phyloP scores from a whole-genome alignment of 37 sponge, comb jelly and placozoan species.

The Chondrilla cf. caribensis region DNA sequence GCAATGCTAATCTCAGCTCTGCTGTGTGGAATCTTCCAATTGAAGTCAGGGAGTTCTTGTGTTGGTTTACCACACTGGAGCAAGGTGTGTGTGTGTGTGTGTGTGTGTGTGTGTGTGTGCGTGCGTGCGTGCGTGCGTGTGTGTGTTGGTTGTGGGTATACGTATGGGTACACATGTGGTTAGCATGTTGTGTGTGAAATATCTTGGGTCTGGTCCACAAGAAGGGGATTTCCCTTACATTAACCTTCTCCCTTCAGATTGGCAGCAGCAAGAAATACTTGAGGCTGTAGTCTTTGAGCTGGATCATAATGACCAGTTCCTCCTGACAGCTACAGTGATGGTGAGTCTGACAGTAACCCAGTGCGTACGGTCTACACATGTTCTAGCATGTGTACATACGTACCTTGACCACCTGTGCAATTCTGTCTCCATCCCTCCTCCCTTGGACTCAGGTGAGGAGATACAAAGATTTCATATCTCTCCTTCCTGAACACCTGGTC shows the following conservation, averaged over 20 bases:
- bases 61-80: slow-evolving; percentile 54
- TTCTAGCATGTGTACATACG: no score
- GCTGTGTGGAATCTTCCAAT: not conserved
- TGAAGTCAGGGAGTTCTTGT: slow-evolving; percentile 36
- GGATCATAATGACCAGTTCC: no score
- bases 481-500: not conserved
- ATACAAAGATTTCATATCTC: not conserved
- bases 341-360: no score
- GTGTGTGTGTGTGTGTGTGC: no score
- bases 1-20: no score
- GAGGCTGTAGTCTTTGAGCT: slow-evolving; percentile 54
- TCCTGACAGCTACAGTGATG: no score
- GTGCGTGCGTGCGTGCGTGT: no score
- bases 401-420: not conserved
- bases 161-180: no score
- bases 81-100: slow-evolving; percentile 37
- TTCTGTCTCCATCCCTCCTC: not conserved
- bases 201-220: no score
- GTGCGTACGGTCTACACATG: no score
- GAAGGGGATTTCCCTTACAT: not conserved
- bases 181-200: no score
- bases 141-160: no score
- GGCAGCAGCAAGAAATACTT: slow-evolving; percentile 68
- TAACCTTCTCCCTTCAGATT: slow-evolving; percentile 29
- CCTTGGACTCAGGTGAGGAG: not conserved